A percentile compares a stretch with the other conserved stretches of the same genome.
These are phyloP conservation scores for Stichodactyla helianthus DNA, from an alignment of 64 coral and sea anemone species.

Conservation along the genomic window DNA sequence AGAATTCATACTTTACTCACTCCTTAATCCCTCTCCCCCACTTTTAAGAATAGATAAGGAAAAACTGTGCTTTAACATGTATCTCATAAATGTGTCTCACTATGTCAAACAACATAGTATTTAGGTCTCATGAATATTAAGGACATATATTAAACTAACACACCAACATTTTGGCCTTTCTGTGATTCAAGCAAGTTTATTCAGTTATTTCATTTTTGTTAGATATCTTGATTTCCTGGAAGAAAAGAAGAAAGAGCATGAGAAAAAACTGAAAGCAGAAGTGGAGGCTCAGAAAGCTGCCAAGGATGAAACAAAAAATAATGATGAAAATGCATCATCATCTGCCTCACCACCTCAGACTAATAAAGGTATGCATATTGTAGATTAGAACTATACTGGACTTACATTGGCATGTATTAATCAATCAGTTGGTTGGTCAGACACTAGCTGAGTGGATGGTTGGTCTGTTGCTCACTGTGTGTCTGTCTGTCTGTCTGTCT, in stretches of 20 bases:
- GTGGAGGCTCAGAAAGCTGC: constrained; percentile 1
- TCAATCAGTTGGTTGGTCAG: neutral
- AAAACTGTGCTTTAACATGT: too few species aligned
- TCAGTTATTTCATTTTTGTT: neutral
- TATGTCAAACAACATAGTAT: too few species aligned
- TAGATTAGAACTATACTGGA: neutral
- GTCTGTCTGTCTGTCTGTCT: too few species aligned
- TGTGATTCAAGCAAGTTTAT: neutral
- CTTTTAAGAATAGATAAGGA: too few species aligned
- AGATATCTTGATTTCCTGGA: constrained; percentile 63
- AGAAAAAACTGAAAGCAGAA: constrained; percentile 31
- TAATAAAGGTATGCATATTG: neutral
- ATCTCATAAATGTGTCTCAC: too few species aligned
- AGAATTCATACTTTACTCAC: too few species aligned
- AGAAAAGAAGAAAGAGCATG: constrained; percentile 34
- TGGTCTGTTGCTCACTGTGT: too few species aligned
- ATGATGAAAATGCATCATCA: neutral
- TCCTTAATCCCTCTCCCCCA: too few species aligned
- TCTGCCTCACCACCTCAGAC: neutral
- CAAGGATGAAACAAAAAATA: neutral
- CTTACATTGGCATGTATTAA: neutral
- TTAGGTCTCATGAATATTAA: too few species aligned
- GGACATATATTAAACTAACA: too few species aligned
- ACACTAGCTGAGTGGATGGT: neutral
- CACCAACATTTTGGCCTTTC: neutral